Evolutionary conservation across 2,888 invertebrate species (phyloP), one percentile per base, ranked within the genome.

Genomic region (Lasioglossum calceatum): DNA sequence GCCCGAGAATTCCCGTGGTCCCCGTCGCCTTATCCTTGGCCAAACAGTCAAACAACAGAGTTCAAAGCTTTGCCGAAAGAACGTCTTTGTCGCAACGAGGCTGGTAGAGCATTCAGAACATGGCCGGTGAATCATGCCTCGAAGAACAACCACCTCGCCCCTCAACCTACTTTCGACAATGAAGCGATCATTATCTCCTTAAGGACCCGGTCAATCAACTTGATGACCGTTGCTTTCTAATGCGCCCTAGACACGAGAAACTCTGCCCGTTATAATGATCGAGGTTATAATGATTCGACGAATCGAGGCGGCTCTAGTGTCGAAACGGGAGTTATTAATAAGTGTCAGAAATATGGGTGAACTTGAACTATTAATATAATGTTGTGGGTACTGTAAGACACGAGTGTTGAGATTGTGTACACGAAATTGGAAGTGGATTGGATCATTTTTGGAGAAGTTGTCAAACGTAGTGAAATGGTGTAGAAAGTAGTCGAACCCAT

Each of bases 1-100:
- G 16, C 87, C 77, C 16, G 84, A 87, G 85, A 90, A 87, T 90
- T 90, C 79, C 82, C 84, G 67, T 76, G 82, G 77, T 85, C 79
- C 79, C 78, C 71, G 58, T 75, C 73, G 77, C 74, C 54, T 61
- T 75, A 70, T 39, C 67, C 76, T 44, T 71, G 39, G 71, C 61
- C 78, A 44, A 73, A 36, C 74, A 76, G 77, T 74, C 23, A 64
- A 64, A 64, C 64, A 71, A 71, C 39, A 10, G 32, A 36, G 32
- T 47, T 70, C 74, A n/a, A 70, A 44, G 27, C 58, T 61, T 74
- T 36, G 42, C 32, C 76, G 74, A 61, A 77, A 72, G 78, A 87
- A 85, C 80, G 47, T 77, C 81, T 77, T 77, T 54, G 78, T 54
- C 84, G 74, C 84, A 39, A 7, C 81, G 71, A 84, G 75, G 27